Conservation (phyloP, 2,113 vertebrate species). For the Thalassarche chlororhynchos region DNA sequence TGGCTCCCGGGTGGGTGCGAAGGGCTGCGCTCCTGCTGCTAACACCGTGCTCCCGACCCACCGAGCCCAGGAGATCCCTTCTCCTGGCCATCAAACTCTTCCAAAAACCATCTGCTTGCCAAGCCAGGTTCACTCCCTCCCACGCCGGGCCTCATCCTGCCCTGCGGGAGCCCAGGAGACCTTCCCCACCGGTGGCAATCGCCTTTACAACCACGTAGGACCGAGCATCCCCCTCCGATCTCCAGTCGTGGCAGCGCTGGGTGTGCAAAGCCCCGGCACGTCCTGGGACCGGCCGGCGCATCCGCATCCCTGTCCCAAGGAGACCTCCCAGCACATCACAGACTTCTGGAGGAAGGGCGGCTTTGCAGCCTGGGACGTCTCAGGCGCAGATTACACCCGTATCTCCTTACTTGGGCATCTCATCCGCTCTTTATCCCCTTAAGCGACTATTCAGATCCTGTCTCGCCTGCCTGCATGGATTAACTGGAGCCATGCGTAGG, state of each 20-base stretch:
- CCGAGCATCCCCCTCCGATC: accelerated
- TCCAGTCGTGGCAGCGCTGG: accelerated
- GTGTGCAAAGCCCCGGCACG: not conserved
- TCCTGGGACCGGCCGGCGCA: not conserved
- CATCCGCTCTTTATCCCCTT: not conserved
- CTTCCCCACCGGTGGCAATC: accelerated
- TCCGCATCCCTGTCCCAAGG: accelerated
- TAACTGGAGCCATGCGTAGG: not conserved
- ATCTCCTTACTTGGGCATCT: not conserved
- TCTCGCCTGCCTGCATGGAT: not conserved
- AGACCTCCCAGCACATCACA: not conserved
- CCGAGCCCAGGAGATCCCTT: not conserved
- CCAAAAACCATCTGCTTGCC: not conserved
- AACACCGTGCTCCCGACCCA: accelerated
- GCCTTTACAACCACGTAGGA: not conserved
- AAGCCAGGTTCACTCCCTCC: not conserved
- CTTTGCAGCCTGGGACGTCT: not conserved
- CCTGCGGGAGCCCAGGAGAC: not conserved
- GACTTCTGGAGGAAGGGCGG: not conserved
- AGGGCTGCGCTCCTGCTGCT: not conserved
- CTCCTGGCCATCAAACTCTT: not conserved
- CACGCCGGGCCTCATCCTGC: accelerated
- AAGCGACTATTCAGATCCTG: not conserved
- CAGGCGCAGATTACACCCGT: not conserved
- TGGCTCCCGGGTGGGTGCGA: accelerated